Evolutionary conservation across 2,113 vertebrate genomes (phyloP).

Genomic region (Colinus virginianus): DNA sequence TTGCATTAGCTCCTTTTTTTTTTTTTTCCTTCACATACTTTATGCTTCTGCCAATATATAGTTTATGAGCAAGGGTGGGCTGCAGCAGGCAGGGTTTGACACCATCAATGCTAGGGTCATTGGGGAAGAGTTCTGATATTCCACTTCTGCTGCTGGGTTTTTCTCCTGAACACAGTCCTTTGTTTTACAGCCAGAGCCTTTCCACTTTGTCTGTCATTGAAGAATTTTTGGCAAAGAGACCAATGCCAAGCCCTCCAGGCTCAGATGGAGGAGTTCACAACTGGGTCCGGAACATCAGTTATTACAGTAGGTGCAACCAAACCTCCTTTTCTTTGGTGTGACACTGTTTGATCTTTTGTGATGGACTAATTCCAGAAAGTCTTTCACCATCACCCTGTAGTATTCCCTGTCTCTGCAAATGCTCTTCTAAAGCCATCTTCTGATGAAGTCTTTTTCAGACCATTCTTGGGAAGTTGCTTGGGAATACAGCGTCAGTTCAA

Average conservation of each 20-base stretch:
- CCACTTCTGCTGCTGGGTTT: not conserved
- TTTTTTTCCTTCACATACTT: not conserved
- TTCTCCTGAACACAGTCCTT: constrained; percentile 54
- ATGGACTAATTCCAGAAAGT: not conserved
- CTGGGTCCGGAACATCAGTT: constrained; percentile 94
- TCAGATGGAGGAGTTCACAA: constrained; percentile 83
- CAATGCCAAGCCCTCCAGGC: constrained; percentile 80
- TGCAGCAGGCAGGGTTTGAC: not conserved
- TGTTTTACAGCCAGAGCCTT: constrained; percentile 91
- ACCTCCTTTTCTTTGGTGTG: not conserved
- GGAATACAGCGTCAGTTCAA: not conserved
- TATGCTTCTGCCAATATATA: not conserved
- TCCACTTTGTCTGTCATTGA: constrained; percentile 97
- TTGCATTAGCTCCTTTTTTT: not conserved
- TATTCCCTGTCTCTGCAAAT: not conserved
- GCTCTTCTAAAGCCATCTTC: not conserved
- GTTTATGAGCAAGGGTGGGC: not conserved
- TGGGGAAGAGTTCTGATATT: not conserved
- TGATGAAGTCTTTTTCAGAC: not conserved
- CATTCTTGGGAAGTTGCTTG: not conserved
- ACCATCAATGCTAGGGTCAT: not conserved
- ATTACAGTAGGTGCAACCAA: constrained; percentile 90
- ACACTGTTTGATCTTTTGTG: not conserved
- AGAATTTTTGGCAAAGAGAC: constrained; percentile 92
- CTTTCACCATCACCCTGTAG: not conserved